phyloP scores from a whole-genome alignment of 2,113 vertebrate genomes.

The Hipposideros armiger region DNA sequence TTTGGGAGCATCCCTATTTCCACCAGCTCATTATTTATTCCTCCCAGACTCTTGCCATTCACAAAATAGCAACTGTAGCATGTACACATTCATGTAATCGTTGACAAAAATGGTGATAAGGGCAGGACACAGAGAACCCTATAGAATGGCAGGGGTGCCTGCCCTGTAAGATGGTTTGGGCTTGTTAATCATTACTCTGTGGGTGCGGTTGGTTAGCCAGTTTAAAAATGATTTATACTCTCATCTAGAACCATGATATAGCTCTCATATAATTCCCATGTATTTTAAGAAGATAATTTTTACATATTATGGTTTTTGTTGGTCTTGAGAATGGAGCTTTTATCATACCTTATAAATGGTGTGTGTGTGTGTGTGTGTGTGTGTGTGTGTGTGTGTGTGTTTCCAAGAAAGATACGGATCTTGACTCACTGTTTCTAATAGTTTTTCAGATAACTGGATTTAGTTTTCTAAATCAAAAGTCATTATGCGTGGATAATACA shows the following conservation, averaged over 20 bases:
- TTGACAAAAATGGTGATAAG: not conserved
- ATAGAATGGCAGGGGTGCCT: too few species aligned
- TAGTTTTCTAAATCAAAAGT: slow-evolving; percentile 24
- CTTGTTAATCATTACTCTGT: not conserved
- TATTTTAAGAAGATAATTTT: not conserved
- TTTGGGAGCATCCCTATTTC: not conserved
- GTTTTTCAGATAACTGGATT: not conserved
- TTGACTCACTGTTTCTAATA: not conserved
- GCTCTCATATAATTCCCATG: not conserved
- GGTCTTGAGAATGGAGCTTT: not conserved
- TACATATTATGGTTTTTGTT: not conserved
- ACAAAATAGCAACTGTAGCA: not conserved
- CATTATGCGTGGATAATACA: not conserved
- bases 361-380: too few species aligned
- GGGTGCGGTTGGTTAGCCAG: not conserved
- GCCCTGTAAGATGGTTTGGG: not conserved
- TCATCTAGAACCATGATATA: not conserved
- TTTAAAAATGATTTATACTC: slow-evolving; percentile 33
- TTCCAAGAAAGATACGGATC: not conserved
- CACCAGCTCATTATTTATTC: not conserved
- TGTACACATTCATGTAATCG: not conserved
- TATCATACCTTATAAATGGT: not conserved
- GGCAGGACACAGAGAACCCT: not conserved
- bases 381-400: not conserved
- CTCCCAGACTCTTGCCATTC: not conserved